Evolutionary conservation across 2,113 vertebrate genomes (phyloP).

Genomic region (Origma solitaria): DNA sequence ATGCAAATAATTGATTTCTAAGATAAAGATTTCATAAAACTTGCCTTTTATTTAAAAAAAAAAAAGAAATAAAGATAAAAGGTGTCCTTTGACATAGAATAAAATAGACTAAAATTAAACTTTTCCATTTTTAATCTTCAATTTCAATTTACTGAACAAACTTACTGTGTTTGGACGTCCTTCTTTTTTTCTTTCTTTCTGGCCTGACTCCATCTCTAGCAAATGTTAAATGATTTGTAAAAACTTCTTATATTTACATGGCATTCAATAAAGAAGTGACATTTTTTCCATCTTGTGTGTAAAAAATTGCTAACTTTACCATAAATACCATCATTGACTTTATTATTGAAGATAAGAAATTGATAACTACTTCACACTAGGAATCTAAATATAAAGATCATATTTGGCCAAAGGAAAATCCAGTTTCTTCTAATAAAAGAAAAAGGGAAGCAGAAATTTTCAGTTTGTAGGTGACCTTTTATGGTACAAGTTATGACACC

Average conservation of each 20-base stretch:
- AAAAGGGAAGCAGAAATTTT: not conserved
- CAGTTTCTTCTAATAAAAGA: not conserved
- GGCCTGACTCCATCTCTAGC: not conserved
- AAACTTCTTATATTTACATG: slow-evolving; percentile 35
- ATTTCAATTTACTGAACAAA: slow-evolving; percentile 64
- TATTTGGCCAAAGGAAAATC: not conserved
- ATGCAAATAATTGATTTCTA: not conserved
- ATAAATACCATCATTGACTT: not conserved
- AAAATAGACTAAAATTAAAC: slow-evolving; percentile 33
- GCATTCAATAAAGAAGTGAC: not conserved
- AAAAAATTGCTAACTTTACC: not conserved
- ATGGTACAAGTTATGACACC: not conserved
- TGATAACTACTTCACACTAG: not conserved
- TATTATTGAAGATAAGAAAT: slow-evolving; percentile 10
- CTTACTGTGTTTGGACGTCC: slow-evolving; percentile 29
- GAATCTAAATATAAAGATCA: not conserved
- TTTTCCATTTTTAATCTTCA: slow-evolving; percentile 46
- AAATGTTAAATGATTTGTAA: slow-evolving; percentile 27
- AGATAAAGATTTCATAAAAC: slow-evolving; percentile 19
- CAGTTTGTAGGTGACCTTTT: not conserved
- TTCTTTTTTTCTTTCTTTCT: slow-evolving; percentile 1
- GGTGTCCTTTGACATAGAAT: not conserved
- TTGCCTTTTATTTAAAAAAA: not conserved
- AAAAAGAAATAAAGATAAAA: not conserved
- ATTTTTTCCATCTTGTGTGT: not conserved